These are phyloP conservation scores for Drosophila borealis DNA, from an alignment of 2,888 invertebrate genomes.

Conservation along the genomic window DNA sequence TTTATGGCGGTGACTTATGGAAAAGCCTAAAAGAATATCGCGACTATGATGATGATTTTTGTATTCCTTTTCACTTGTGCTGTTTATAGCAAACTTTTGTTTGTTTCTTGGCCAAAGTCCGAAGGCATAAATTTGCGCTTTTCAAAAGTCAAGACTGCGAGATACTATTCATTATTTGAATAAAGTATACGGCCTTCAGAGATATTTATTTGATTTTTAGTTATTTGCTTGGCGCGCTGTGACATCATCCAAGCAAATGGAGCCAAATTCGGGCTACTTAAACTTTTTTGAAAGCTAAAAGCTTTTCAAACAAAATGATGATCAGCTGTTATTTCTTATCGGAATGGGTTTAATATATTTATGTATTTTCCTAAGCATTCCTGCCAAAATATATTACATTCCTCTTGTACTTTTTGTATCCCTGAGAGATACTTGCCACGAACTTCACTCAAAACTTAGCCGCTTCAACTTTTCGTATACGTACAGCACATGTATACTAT, in stretches of 20 bases:
- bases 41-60: conserved; percentile 40
- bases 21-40: conserved; percentile 33
- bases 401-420: background rate
- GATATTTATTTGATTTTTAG: conserved; percentile 62
- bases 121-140: conserved; percentile 63
- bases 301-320: background rate
- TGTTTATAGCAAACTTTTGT: conserved; percentile 48
- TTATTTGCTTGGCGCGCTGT: conserved; percentile 43
- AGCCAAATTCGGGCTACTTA: background rate
- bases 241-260: conserved; percentile 48
- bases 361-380: background rate
- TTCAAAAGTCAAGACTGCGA: conserved; percentile 42
- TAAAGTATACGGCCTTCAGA: conserved; percentile 2
- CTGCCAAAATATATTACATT: background rate
- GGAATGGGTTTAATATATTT: background rate
- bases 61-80: conserved; percentile 44
- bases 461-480: background rate
- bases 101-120: conserved; percentile 9
- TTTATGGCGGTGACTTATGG: conserved; percentile 61
- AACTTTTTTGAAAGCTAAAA: background rate
- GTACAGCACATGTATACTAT: background rate
- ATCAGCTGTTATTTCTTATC: background rate
- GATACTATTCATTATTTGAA: no score
- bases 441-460: conserved; percentile 3
- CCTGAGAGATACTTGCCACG: background rate